Evolutionary conservation across 2,797 vertebrate species (phyloP), one percentile per base, ranked within the genome.

Genomic region (Periparus ater): DNA sequence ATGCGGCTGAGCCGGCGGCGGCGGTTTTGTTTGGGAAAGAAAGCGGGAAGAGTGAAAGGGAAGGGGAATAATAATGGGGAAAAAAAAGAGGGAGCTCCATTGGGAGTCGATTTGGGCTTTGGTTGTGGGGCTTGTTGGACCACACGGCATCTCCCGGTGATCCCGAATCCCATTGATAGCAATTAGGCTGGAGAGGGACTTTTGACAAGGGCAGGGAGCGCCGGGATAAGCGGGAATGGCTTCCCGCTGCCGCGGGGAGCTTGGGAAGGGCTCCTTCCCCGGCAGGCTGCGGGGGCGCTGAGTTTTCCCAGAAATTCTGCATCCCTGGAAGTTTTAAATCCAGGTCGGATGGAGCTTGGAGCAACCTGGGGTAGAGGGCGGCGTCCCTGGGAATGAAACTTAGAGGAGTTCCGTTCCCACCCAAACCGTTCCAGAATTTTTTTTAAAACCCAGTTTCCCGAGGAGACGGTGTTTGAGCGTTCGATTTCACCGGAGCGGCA

Each of bases 1-100:
- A 96, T 98, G 98, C 89, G 97, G 97, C 96, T 92, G 93, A 95
- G 92, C 95, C 70, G 78, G 94, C 65, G 5, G 83, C 89, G 86
- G 80, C 74, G 50, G 85, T 88, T 95, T 95, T 94, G 88, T 95
- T 80, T 40, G 73, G 76, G 44, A 76, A 74, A 91, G 89, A 96
- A 95, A 96, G 85, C 57, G 44, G 58, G 85, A 51, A 85, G 79
- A 38, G 61, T 65, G 42, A 22, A 25, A 45, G 27, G 80, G 34
- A 85, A 36, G 11, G 61, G 48, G 74, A 65, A 83, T 84, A 54
- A 84, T 90, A 72, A 72, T 72, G 55, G 70, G 25, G 15, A 0
- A 67, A 61, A 83, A 89, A 72, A 85, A 32, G 60, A 72, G 73
- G 42, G 73, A 78, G 88, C 80, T 78, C 73, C 88, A 54, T 72